Evolutionary conservation across 2,888 invertebrate genomes (phyloP).

Genomic region (Diarsia rubi): DNA sequence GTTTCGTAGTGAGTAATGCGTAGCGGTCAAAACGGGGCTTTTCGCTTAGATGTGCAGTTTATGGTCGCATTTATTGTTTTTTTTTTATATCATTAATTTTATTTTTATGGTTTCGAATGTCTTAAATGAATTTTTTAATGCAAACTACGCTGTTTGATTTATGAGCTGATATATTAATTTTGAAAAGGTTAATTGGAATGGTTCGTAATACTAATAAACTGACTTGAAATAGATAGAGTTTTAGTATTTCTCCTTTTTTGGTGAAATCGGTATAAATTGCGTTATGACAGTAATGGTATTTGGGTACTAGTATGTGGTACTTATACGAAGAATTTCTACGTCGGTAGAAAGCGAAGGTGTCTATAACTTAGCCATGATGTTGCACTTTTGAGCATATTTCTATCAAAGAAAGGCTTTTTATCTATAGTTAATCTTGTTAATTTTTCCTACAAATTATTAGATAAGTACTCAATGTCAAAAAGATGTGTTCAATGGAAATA

Average conservation of each 20-base stretch:
- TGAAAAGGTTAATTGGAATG: conserved; percentile 7
- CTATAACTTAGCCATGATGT: conserved; percentile 28
- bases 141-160: neutral
- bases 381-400: conserved; percentile 35
- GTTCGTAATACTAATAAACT: neutral
- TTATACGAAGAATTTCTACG: conserved; percentile 21
- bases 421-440: neutral
- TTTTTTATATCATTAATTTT: neutral
- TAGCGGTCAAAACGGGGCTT: neutral
- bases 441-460: conserved; percentile 12
- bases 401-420: conserved; percentile 15
- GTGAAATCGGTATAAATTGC: conserved; percentile 15
- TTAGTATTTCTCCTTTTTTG: conserved; percentile 10
- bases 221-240: neutral
- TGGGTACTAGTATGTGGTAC: neutral
- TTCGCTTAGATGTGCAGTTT: neutral
- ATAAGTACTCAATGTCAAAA: neutral
- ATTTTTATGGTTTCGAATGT: neutral
- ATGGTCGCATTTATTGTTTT: conserved; percentile 3
- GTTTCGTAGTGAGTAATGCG: neutral
- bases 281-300: neutral
- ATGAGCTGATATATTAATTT: neutral
- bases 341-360: conserved; percentile 44
- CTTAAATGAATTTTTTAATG: neutral
- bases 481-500: neutral